These are phyloP conservation scores for Crotalus tigris DNA, from an alignment of 2,113 vertebrate genomes.

Conservation along the genomic window DNA sequence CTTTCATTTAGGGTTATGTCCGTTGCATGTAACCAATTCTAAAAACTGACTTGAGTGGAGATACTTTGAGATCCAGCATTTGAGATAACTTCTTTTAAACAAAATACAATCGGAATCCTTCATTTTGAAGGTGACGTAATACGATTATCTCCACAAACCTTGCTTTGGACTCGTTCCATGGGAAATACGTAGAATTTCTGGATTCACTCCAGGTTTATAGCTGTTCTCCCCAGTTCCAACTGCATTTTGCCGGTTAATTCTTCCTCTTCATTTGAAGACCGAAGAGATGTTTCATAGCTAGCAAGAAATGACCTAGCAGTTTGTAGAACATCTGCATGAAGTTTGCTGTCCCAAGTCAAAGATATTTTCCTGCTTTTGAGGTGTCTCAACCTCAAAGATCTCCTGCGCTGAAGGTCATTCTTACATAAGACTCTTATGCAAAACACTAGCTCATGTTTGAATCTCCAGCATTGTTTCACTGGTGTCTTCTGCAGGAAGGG, in stretches of 20 bases:
- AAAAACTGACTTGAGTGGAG: neutral
- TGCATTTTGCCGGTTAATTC: neutral
- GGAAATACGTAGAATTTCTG: neutral
- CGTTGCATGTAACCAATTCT: neutral
- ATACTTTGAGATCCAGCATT: neutral
- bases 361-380: neutral
- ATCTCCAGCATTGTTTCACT: neutral
- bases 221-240: neutral
- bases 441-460: neutral
- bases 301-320: neutral
- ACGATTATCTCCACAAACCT: neutral
- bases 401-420: neutral
- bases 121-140: neutral
- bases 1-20: neutral
- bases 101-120: neutral
- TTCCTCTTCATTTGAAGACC: neutral
- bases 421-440: neutral
- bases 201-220: neutral
- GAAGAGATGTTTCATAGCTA: neutral
- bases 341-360: neutral
- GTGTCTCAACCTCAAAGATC: neutral
- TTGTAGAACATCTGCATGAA: neutral
- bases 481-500: neutral
- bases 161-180: neutral
- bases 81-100: neutral